These are phyloP conservation scores for Acrobasis consociella DNA, from an alignment of 2,888 invertebrate species.

Conservation along the genomic window DNA sequence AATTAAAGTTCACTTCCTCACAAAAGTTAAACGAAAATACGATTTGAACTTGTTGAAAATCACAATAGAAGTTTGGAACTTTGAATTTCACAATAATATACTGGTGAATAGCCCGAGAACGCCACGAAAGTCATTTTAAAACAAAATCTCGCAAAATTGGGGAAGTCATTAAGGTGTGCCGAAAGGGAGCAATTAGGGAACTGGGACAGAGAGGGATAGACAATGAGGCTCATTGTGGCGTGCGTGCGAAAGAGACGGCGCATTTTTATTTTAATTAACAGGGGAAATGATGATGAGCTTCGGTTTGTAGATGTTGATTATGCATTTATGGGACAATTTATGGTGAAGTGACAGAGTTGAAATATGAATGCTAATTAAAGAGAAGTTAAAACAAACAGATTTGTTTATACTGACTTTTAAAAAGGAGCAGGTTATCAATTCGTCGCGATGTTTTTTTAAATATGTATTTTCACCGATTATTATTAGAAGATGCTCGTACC, in stretches of 20 bases:
- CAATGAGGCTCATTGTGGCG: constrained; percentile 44
- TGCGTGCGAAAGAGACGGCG: constrained; percentile 35
- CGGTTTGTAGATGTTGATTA: constrained; percentile 5
- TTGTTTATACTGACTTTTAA: too few species aligned
- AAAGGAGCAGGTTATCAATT: too few species aligned
- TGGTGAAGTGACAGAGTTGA: neutral
- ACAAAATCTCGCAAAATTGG: constrained; percentile 65
- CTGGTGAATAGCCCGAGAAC: constrained; percentile 40
- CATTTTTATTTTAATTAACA: constrained; percentile 32
- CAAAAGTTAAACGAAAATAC: neutral
- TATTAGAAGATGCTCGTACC: too few species aligned
- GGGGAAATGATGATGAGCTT: constrained; percentile 22
- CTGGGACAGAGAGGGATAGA: constrained; percentile 52
- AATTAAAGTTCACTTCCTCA: neutral
- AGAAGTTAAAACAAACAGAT: too few species aligned
- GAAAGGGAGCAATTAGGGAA: constrained; percentile 69
- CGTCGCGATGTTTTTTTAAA: too few species aligned
- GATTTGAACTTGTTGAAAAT: neutral
- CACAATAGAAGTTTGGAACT: constrained; percentile 9
- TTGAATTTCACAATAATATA: constrained; percentile 32
- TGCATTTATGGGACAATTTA: constrained; percentile 1
- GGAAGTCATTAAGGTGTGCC: constrained; percentile 72
- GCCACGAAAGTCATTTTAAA: constrained; percentile 54
- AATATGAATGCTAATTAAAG: too few species aligned
- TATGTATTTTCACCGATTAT: too few species aligned